Evolutionary conservation across 2,113 vertebrate genomes (phyloP), one percentile per base, ranked within the genome.

Genomic region (Atractosteus spatula): DNA sequence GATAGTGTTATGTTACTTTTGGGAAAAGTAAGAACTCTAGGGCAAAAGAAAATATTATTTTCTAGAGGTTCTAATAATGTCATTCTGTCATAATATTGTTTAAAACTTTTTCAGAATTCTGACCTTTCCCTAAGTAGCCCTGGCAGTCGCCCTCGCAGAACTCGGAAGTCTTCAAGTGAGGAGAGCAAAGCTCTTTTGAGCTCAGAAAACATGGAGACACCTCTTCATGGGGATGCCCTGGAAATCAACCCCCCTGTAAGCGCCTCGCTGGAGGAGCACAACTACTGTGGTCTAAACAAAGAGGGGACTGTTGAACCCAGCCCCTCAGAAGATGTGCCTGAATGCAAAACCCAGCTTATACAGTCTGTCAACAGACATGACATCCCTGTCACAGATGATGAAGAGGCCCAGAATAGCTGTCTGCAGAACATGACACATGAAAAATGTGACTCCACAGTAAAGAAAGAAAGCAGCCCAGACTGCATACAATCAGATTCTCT

Each of bases 91-190:
- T 29, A 29, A 29, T 29, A 29, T 29, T 29, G 2, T 29, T 29
- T 29, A 29, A 29, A 29, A 29, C 29, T 43, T 67, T 67, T 65
- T 67, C 54, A 90, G 81, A 89, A 56, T 73, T 13, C 69, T 64
- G 73, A 64, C 41, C 17, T 71, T 13, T 77, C 0, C 51, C 63
- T 67, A 12, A 65, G 8, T 29, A 65, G 29, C 2, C 6, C 62
- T 11, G 88, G 87, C 65, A 45, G 70, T 69, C 61, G 66, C 0
- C 87, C 84, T 13, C 85, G 88, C 64, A 89, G 85, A 78, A 81
- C 87, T 66, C 86, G 82, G 67, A 84, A 89, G 43, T 81, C 82
- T 74, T 83, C 87, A 0, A 82, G 84, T 65, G 87, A 82, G 62
- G 88, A 88, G 14, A 83, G 83, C 2, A 86, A 89, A 16, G 76